Conservation (phyloP, 1,140 invertebrate species). For the Chrysomallon squamiferum region DNA sequence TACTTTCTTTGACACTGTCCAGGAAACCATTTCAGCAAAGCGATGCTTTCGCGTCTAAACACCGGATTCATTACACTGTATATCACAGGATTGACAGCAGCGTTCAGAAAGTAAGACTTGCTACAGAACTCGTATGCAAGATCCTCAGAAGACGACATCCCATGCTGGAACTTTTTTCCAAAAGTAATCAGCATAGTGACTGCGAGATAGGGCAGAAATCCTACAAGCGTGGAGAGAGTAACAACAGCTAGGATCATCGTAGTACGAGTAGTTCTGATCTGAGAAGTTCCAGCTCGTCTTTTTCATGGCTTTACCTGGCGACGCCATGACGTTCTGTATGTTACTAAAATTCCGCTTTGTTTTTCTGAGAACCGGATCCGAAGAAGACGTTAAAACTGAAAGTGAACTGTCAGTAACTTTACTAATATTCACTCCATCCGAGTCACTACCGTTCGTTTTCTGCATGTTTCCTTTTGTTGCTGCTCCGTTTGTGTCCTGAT, state of each 20-base stretch:
- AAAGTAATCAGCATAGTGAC: background rate
- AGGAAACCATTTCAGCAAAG: background rate
- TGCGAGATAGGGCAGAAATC: background rate
- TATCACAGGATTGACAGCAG: background rate
- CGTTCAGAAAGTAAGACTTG: slow-evolving; percentile 2
- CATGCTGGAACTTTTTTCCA: background rate
- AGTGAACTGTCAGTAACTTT: too few species aligned
- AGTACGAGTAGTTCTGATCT: background rate
- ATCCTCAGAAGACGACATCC: background rate
- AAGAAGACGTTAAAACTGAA: too few species aligned
- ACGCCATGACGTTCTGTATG: too few species aligned
- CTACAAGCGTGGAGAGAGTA: background rate
- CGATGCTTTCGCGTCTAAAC: background rate
- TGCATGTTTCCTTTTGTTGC: too few species aligned
- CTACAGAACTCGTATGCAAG: background rate
- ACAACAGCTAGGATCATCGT: background rate
- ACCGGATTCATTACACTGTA: background rate
- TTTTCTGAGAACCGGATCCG: too few species aligned
- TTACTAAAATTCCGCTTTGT: too few species aligned
- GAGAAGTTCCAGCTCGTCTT: too few species aligned
- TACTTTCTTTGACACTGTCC: too few species aligned
- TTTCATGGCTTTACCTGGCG: too few species aligned
- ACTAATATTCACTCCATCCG: too few species aligned
- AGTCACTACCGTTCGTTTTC: too few species aligned
- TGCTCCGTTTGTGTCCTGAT: too few species aligned